Base-by-base conservation (phyloP, 2,888 invertebrate species). In the Clivina fossor region DNA sequence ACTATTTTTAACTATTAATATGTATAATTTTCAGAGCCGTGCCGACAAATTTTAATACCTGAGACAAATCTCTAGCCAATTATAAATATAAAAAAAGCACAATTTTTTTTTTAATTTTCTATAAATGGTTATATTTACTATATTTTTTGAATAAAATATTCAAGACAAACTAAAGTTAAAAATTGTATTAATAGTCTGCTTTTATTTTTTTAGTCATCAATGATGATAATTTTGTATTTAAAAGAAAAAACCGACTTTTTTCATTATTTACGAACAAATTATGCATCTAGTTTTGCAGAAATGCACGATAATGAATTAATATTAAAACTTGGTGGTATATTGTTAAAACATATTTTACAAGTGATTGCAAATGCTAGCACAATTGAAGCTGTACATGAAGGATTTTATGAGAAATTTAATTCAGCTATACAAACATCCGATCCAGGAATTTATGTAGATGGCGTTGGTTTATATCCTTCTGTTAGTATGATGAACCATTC, bases 401-500 rank as follows among this genome's bases (percentile, higher is more conserved):
- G 47, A 19, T 54, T 50, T 47, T 48, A 30, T 35, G 51, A 61
- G 1, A 19, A 65, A 2, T 74, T 55, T 26, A 51, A 58, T 46
- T 46, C 19, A 58, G 60, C 18, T 60, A 63, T n/a, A 69, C 69
- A 51, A 59, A 47, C 24, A 4, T 46, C 76, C 79, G 60, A 69
- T 70, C n/a, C 76, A 79, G 63, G 72, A 82, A 47, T 44, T 9
- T 30, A 57, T 32, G 43, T 67, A 2, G 63, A 70, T 44, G 93
- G 90, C 1, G 86, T 91, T 2, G 93, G 87, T 1, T 88, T 94
- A 66, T 93, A 88, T 70, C 90, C 93, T 0, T 85, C 90, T 1
- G 84, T 90, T 0, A 90, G 92, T 65, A 84, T 94, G 76, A 89
- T 94, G 84, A 97, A 96, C 72, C 96, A 97, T 74, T 88, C 93